These are phyloP conservation scores for Drosophila nebulosa DNA, from an alignment of 1,140 invertebrate genomes.

Conservation along the genomic window DNA sequence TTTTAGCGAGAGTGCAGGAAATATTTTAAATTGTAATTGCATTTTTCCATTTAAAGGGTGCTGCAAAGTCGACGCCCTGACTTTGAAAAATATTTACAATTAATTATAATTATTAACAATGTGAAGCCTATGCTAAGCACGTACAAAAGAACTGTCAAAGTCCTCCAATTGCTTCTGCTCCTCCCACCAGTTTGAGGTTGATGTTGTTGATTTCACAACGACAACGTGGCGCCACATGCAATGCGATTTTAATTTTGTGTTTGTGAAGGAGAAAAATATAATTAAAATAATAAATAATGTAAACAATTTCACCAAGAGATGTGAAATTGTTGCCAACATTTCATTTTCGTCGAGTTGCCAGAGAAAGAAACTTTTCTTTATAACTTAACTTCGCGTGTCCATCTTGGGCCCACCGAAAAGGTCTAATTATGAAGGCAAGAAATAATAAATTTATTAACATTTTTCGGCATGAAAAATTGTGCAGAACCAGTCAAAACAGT, in stretches of 20 bases:
- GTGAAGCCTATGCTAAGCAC: slow-evolving; percentile 43
- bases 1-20: too few species aligned
- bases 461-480: slow-evolving; percentile 63
- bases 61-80: too few species aligned
- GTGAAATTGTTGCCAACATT: slow-evolving; percentile 36
- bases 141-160: slow-evolving; percentile 61
- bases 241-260: slow-evolving; percentile 39
- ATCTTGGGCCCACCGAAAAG: slow-evolving; percentile 27
- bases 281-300: slow-evolving; percentile 64
- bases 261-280: slow-evolving; percentile 52
- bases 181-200: neutral
- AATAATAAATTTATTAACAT: slow-evolving; percentile 62
- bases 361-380: neutral
- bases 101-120: slow-evolving; percentile 50
- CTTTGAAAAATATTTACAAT: slow-evolving; percentile 18
- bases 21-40: too few species aligned
- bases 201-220: slow-evolving; percentile 23
- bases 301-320: slow-evolving; percentile 30
- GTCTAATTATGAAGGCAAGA: slow-evolving; percentile 25
- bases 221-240: slow-evolving; percentile 67
- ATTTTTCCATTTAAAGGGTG: too few species aligned
- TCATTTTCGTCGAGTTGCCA: slow-evolving; percentile 18
- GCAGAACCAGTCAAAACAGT: slow-evolving; percentile 13
- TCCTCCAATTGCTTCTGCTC: slow-evolving; percentile 31
- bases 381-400: slow-evolving; percentile 41